Percentiles rank a stretch among this genome's conserved stretches.
These are phyloP conservation scores for Nomada fucata DNA, from an alignment of 2,888 invertebrate genomes.

Conservation along the genomic window DNA sequence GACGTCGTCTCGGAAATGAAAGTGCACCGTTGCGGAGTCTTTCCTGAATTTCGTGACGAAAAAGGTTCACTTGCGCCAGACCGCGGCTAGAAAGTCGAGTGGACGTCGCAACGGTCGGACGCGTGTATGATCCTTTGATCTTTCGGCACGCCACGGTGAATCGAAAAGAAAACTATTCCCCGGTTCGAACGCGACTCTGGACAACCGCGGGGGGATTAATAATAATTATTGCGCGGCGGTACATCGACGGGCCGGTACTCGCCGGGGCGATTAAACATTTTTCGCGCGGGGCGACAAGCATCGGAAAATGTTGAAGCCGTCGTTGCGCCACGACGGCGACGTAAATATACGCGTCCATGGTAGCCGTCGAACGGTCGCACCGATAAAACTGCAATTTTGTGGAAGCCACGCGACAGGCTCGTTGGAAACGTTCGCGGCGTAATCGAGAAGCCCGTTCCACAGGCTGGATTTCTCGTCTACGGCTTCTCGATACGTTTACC, in stretches of 20 bases:
- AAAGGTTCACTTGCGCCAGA: constrained; percentile 48
- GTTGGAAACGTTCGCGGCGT: not conserved
- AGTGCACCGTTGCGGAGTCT: constrained; percentile 24
- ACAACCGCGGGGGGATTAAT: constrained; percentile 72
- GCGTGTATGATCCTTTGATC: constrained; percentile 72
- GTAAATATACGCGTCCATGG: constrained; percentile 37
- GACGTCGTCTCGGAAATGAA: constrained; percentile 57
- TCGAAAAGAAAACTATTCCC: constrained; percentile 65
- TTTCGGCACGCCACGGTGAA: constrained; percentile 52
- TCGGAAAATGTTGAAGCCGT: constrained; percentile 71
- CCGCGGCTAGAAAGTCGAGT: constrained; percentile 41
- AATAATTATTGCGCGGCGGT: constrained; percentile 68
- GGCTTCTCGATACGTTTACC: not conserved
- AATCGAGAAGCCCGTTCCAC: not conserved
- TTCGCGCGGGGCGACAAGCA: constrained; percentile 62
- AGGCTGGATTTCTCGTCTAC: not conserved
- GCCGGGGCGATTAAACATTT: constrained; percentile 70
- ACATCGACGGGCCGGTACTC: constrained; percentile 4
- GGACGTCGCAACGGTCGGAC: constrained; percentile 48
- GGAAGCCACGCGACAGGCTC: constrained; percentile 14
- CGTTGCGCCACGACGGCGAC: constrained; percentile 15
- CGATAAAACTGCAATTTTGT: constrained; percentile 40
- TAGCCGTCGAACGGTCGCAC: constrained; percentile 44
- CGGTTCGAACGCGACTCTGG: constrained; percentile 27
- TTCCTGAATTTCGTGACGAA: constrained; percentile 57